Evolutionary conservation across 2,888 invertebrate species (phyloP), one percentile per base, ranked within the genome.

Genomic region (Kryphioiulus occultus): DNA sequence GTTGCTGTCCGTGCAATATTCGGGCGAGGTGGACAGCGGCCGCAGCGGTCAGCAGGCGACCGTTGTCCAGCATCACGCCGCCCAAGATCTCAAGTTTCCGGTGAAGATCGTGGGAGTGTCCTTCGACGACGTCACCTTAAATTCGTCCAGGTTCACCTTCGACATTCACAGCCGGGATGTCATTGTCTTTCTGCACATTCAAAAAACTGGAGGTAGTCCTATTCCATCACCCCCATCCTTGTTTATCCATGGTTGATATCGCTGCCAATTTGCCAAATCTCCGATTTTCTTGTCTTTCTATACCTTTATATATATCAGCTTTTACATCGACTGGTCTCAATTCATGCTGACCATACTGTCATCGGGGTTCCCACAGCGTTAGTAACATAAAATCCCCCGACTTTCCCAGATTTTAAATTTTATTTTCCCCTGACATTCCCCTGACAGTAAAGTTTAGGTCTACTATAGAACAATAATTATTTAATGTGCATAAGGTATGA

Each of bases 171-270:
- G 96, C 17, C 96, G 97, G 91, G 99, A 99, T 93, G 99, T 99
- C 88, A 96, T 99, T 94, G 99, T 99, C 87, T 95, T 99, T 94
- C 93, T 99, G 90, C 99, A 99, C 92, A 99, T 99, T 92, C 99
- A 99, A 93, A 99, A 99, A 93, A 99, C 99, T 87, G 99, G 99
- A 88, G 99, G 99, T 78, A 78, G 30, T 78, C 78, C 15, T 1
- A 26, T 78, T 10, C 68, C 26, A n/a, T n/a, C n/a, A n/a, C n/a
- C n/a, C n/a, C n/a, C 78, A 78, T 22, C 30, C 78, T 30, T 78
- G 15, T 30, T 68, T 44, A 12, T 44, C 44, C 44, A 12, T 44
- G 12, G 12, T 44, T 15, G 35, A 35, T 68, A 59, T 22, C 68
- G 68, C 68, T 68, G 68, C n/a, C 68, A 68, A 68, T 26, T 68